These are phyloP conservation scores for Caloenas nicobarica DNA, from an alignment of 2,113 vertebrate genomes.

Conservation along the genomic window DNA sequence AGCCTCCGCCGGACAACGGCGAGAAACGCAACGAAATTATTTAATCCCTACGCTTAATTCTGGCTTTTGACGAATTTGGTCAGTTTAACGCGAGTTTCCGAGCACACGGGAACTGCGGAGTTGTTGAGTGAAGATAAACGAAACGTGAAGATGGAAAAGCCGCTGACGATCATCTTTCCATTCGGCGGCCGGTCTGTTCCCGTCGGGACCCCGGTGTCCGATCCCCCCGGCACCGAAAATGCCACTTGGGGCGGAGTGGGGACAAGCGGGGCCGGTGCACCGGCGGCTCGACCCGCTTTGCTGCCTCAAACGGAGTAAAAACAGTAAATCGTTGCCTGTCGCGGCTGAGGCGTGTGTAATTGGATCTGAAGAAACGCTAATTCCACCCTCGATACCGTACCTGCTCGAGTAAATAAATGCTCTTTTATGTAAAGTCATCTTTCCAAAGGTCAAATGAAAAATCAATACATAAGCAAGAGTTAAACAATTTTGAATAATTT, in stretches of 20 bases:
- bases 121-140: neutral
- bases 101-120: neutral
- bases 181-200: neutral
- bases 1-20: neutral
- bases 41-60: fast-evolving
- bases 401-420: neutral
- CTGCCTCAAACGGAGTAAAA: neutral
- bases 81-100: neutral
- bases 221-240: neutral
- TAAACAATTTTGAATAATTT: constrained; percentile 58
- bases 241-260: neutral
- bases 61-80: fast-evolving
- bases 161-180: fast-evolving
- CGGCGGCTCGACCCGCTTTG: neutral
- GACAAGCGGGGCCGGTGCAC: neutral
- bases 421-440: neutral
- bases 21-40: neutral
- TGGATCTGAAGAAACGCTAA: neutral
- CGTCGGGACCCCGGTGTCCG: neutral
- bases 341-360: neutral
- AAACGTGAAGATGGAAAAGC: neutral
- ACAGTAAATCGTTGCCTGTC: neutral
- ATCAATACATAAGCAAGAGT: constrained; percentile 28
- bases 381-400: neutral
- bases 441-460: constrained; percentile 1